Evolutionary conservation across 2,888 invertebrate genomes (phyloP), one percentile per base, ranked within the genome.

Genomic region (Cyaniris semiargus): DNA sequence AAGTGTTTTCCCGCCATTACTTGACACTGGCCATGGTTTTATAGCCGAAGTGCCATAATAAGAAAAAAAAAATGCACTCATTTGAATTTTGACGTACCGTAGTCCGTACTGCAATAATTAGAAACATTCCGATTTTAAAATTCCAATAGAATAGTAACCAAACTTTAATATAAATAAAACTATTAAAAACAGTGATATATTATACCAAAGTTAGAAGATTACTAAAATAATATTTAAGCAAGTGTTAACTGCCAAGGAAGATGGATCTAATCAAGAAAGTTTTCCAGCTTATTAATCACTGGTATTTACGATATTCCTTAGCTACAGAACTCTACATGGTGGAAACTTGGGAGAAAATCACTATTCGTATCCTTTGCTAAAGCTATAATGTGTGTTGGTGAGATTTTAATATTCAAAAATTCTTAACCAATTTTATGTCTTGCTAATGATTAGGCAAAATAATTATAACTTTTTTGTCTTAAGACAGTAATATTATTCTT

Each of bases 271-370:
- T 93, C 1, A 89, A 90, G 83, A 93, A 86, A 81, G 80, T 94
- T 6, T 85, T 86, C 79, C 86, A 94, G 66, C 94, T 95, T 80
- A 71, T 95, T 48, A 90, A 87, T 60, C 94, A 94, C 80, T 96
- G 95, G 95, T 95, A 95, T 82, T 88, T 95, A 70, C 90, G 95
- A 79, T 96, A 95, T 82, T 89, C 93, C 76, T 84, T 96, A 79
- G 95, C 94, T 1, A 95, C 95, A 0, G 96, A 96, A 82, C 84
- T 96, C 31, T 96, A 96, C 83, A 96, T 96, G 94, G 95, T 96
- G 23, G 96, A 96, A 81, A 93, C 93, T 74, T 96, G 96, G 96
- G 96, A 96, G 84, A 92, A 92, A 85, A 87, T 89, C 70, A 89
- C 95, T 75, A 91, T 95, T 78, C 95, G 96, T 96, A 96, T 96